phyloP scores from a whole-genome alignment of 1,140 invertebrate species.

The Papilio xuthus region DNA sequence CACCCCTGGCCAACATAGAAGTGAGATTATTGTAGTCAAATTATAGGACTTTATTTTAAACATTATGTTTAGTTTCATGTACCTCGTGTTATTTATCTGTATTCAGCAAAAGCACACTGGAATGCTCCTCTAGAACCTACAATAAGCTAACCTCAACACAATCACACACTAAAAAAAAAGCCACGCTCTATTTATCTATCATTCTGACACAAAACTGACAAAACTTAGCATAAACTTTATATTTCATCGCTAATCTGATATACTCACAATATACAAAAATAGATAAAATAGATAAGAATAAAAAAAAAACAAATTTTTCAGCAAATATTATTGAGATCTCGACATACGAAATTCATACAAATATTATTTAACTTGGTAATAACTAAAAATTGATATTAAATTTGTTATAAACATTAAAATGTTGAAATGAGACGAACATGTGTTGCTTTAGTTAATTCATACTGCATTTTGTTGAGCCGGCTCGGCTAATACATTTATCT shows the following conservation, averaged over 20 bases:
- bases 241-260: not conserved
- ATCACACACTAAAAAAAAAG: slow-evolving; percentile 29
- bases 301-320: not conserved
- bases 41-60: no score
- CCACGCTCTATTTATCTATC: not conserved
- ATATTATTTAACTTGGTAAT: slow-evolving; percentile 36
- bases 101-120: slow-evolving; percentile 36
- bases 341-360: not conserved
- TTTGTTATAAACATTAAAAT: no score
- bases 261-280: no score
- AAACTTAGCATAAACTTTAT: not conserved
- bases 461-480: not conserved
- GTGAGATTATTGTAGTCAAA: no score
- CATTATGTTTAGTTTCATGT: not conserved
- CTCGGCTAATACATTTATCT: not conserved
- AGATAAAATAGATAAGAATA: no score
- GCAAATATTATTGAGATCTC: not conserved
- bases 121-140: slow-evolving; percentile 30
- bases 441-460: no score
- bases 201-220: not conserved
- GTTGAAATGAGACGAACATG: no score
- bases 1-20: no score
- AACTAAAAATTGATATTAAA: slow-evolving; percentile 36
- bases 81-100: not conserved
- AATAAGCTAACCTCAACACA: not conserved